Base-by-base conservation (phyloP, 2,888 invertebrate species). In the Diplazon laetatorius region DNA sequence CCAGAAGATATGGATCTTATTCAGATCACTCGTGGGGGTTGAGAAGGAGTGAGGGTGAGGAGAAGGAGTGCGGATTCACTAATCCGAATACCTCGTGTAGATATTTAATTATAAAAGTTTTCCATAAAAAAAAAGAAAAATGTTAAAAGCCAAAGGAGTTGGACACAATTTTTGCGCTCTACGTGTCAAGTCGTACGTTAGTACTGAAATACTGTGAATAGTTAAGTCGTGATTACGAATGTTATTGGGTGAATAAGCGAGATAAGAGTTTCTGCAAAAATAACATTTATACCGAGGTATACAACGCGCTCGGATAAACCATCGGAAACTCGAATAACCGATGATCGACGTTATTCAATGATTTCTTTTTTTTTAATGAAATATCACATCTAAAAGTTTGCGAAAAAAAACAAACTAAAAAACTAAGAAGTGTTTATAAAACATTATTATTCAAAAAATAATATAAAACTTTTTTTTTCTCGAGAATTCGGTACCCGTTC, bases 161-260 rank as follows among this genome's bases (percentile, higher is more conserved):
- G 71, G 75, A 71, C 62, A 72, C 78, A n/a, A n/a, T 68, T 55
- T 78, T 1, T 44, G 9, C 52, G 52, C 42, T 50, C 69, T 57
- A 37, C 52, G 65, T 62, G 52, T 25, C n/a, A 18, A 39, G 70
- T 78, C 60, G 60, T 74, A 78, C 74, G 65, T 60, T 60, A 30
- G 71, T 75, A 60, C 60, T 71, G 46, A 74, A 78, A 78, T 75
- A 78, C 74, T 78, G 74, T 66, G 52, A 46, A 70, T 66, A 39
- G 60, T 73, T 55, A 62, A 62, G 78, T 74, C 65, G 73, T 70
- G 69, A 72, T 72, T 10, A 46, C 48, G 10, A 39, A 65, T 37
- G 25, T 66, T 48, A 46, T 46, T 20, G 46, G 59, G 30, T 57
- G 68, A 72, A 72, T 18, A 22, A 39, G 37, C 37, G 37, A 50